phyloP scores from a whole-genome alignment of 2,888 invertebrate genomes.

The Spilarctia lutea region DNA sequence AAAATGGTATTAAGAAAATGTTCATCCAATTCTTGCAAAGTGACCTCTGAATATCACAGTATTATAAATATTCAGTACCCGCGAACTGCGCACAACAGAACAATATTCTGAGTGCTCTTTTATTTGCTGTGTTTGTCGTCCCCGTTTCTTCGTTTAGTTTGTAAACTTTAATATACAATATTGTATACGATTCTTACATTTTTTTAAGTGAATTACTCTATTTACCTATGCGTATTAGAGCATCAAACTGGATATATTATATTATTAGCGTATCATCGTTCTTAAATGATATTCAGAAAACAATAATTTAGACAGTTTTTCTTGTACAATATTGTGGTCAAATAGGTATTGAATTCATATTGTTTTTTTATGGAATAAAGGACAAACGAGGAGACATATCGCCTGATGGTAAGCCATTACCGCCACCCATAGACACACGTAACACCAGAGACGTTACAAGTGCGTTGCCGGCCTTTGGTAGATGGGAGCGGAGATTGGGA shows the following conservation, averaged over 20 bases:
- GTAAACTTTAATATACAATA: conserved; percentile 20
- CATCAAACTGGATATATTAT: neutral
- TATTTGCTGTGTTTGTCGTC: conserved; percentile 32
- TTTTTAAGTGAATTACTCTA: conserved; percentile 6
- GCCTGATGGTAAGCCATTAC: too few relatives aligned
- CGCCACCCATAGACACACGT: too few relatives aligned
- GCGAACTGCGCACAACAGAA: conserved; percentile 19
- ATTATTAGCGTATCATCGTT: neutral
- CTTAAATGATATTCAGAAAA: neutral
- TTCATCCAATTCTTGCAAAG: conserved; percentile 9
- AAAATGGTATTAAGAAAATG: conserved; percentile 10
- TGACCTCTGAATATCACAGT: conserved; percentile 11
- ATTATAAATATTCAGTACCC: conserved; percentile 22
- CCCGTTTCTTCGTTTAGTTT: conserved; percentile 23
- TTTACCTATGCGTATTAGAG: neutral
- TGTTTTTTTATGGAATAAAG: too few relatives aligned
- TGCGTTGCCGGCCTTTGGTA: too few relatives aligned
- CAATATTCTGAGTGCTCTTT: conserved; percentile 38
- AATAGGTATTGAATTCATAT: neutral
- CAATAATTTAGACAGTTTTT: neutral
- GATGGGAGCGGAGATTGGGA: too few relatives aligned
- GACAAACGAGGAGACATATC: too few relatives aligned
- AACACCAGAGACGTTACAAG: too few relatives aligned
- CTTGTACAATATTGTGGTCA: neutral
- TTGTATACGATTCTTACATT: conserved; percentile 25